Evolutionary conservation across 2,888 invertebrate species (phyloP), one percentile per base, ranked within the genome.

Genomic region (Geophilus truncorum): DNA sequence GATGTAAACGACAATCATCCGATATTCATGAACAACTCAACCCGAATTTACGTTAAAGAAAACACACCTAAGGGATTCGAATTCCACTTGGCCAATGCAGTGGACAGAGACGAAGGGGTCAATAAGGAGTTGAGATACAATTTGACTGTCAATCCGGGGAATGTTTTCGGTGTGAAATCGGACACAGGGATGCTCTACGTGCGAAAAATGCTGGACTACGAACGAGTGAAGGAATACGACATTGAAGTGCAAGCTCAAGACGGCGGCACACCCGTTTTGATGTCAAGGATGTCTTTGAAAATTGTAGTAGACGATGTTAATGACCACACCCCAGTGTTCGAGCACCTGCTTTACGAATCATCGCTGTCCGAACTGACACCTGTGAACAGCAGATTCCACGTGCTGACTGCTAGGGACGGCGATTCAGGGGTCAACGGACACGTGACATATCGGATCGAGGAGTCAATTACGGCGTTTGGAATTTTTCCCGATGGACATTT

Each of bases 1-100:
- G 97, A 98, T 88, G 89, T 95, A 4, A 98, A 98, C 87, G 97
- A 98, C 87, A 96, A 97, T 86, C 91, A 92, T 81, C 98, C 98
- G 3, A 89, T 91, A 82, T 96, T 96, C 87, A 81, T 32, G 2
- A 91, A 92, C 85, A 93, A 93, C 83, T 92, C 91, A 85, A 94
- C 94, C 85, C 93, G 93, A 86, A 92, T 95, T 76, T 90, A 90
- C 82, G 89, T 97, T 81, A 90, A 92, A 18, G 97, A 97, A 89
- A 95, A 96, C 86, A 93, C 94, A 84, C 96, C 97, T 23, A 94
- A 97, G 40, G 97, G 97, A 0, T 95, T 96, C 87, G 95, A 97
- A 88, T 92, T 97, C 36, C 95, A 93, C 87, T 90, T 95, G 83
- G 94, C 96, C 0, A 90, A 93, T 85, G 97, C 97, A 0, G 90